These are phyloP conservation scores for Aphidius ervi DNA, from an alignment of 1,140 invertebrate genomes.

Conservation along the genomic window DNA sequence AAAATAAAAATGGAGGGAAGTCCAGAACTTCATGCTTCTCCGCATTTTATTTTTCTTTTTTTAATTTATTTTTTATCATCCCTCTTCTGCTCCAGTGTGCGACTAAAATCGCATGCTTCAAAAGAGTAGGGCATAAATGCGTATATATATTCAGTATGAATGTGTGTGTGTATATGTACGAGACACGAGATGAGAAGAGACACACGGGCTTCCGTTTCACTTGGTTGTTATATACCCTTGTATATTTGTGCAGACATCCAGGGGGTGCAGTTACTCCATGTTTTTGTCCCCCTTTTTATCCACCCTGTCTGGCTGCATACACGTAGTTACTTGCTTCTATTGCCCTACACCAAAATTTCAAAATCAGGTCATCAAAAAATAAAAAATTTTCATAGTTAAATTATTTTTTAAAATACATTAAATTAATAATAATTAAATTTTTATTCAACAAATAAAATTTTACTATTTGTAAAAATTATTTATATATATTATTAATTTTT, in stretches of 20 bases:
- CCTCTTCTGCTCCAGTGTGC: too few relatives aligned
- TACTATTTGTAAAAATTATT: too few relatives aligned
- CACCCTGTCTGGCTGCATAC: constrained; percentile 45
- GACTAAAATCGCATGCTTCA: background rate
- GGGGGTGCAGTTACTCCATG: constrained; percentile 37
- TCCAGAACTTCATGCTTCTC: too few relatives aligned
- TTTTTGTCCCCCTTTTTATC: background rate
- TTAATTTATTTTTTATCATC: too few relatives aligned
- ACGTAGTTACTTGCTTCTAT: constrained; percentile 36
- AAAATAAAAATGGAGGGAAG: too few relatives aligned
- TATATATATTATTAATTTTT: too few relatives aligned
- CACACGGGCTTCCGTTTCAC: background rate
- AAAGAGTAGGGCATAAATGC: constrained; percentile 30
- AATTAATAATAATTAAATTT: constrained; percentile 6
- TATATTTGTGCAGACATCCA: constrained; percentile 47
- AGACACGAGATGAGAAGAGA: too few relatives aligned
- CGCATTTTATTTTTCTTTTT: too few relatives aligned
- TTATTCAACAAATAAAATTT: too few relatives aligned
- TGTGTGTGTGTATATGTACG: too few relatives aligned
- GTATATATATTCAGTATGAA: constrained; percentile 2
- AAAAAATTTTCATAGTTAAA: background rate
- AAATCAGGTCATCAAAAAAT: constrained; percentile 13
- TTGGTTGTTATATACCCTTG: constrained; percentile 25
- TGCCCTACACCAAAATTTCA: constrained; percentile 23
- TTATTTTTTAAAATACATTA: background rate